Evolutionary conservation across 2,797 vertebrate species (phyloP).

Genomic region (Carapus acus): DNA sequence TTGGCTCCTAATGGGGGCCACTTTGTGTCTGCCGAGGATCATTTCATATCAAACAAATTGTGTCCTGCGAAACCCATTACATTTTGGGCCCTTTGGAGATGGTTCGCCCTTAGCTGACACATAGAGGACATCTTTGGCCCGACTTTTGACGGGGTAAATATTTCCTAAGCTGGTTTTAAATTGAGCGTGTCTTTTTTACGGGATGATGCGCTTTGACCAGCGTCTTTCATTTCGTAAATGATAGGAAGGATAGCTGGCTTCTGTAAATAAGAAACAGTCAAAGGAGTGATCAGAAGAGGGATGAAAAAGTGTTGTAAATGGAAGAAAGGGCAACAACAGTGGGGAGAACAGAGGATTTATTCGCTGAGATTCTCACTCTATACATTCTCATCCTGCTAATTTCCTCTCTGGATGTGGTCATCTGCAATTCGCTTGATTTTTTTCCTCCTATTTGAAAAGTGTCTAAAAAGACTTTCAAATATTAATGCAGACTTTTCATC

Average conservation of each 20-base stretch:
- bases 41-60: conserved; percentile 99
- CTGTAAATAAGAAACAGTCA: no score
- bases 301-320: conserved; percentile 8
- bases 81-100: conserved; percentile 68
- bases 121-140: conserved; percentile 65
- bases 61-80: conserved; percentile 72
- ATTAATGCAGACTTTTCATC: no score
- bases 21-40: conserved; percentile 86
- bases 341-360: no score
- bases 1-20: conserved; percentile 99
- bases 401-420: conserved; percentile 44
- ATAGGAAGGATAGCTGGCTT: conserved; percentile 15
- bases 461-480: no score
- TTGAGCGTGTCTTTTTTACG: conserved; percentile 31
- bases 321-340: conserved; percentile 24
- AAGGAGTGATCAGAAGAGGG: no score
- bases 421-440: no score
- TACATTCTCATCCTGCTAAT: conserved; percentile 44
- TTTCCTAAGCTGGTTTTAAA: conserved; percentile 49
- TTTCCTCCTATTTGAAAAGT: no score
- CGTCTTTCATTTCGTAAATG: conserved; percentile 29
- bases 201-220: conserved; percentile 39
- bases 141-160: conserved; percentile 65
- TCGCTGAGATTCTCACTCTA: conserved; percentile 43
- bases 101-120: conserved; percentile 72